Evolutionary conservation across 2,888 invertebrate species (phyloP), one percentile per base, ranked within the genome.

Genomic region (Thymelicus lineola): DNA sequence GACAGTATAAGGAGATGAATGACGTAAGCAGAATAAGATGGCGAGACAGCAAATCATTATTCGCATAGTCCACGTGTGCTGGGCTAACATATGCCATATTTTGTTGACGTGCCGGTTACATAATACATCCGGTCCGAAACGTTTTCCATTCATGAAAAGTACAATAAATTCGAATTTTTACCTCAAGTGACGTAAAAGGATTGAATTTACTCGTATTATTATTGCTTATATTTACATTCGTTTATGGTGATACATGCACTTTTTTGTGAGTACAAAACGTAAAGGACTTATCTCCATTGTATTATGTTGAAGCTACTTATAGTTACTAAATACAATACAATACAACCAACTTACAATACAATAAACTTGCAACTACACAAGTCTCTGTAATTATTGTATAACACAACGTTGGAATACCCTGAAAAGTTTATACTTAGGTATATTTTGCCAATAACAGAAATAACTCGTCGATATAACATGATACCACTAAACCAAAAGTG

Each of bases 111-210:
- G 38, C 66, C 50, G 66, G 48, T 59, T 66, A 59, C 66, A 66
- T 66, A 66, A 66, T 36, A 66, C 58, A 66, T 66, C 46, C 66
- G 48, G 59, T 58, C 38, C 66, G 20, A 17, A 58, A 59, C 48
- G 15, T 45, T 28, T 55, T 57, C 65, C 45, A 65, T 58, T 57
- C 46, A 65, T 65, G 46, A 46, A 65, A 53, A 15, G 17, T 50
- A 3, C 53, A 17, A 53, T 53, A 12, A 20, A 20, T 53, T 20
- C 53, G 3, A 53, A 5, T 20, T 53, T 53, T 53, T 53, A 20
- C 20, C 12, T 20, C 3, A 20, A 20, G 53, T 53, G 53, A 53
- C 53, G 53, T 53, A 53, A 53, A 53, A 10, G 53, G 20, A 53
- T 53, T 12, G 20, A 53, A 10, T 53, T 53, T 53, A 12, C 3